Conservation (phyloP, 2,888 invertebrate genomes). For the Brachypterus glaber region DNA sequence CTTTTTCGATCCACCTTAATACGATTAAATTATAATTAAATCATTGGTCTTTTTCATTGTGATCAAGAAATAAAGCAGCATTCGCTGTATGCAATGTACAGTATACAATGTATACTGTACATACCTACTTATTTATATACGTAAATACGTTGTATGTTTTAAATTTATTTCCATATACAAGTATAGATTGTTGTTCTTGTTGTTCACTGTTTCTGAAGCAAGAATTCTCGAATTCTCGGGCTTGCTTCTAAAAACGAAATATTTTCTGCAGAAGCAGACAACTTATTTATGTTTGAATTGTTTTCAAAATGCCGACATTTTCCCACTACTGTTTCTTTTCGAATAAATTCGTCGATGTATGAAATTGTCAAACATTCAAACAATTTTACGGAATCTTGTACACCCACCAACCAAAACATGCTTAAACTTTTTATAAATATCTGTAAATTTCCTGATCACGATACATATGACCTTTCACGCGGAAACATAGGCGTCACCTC, state of each 20-base stretch:
- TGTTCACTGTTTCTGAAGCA: neutral
- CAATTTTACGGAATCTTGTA: slow-evolving; percentile 39
- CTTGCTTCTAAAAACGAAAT: neutral
- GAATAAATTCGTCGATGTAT: slow-evolving; percentile 30
- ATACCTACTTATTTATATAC: slow-evolving; percentile 1
- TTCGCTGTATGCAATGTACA: too few relatives aligned
- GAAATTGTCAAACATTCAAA: slow-evolving; percentile 37
- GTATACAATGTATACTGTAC: too few relatives aligned
- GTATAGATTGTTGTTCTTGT: slow-evolving; percentile 33
- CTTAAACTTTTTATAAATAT: too few relatives aligned
- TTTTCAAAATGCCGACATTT: slow-evolving; percentile 43
- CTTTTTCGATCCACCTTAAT: too few relatives aligned
- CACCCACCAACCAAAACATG: too few relatives aligned
- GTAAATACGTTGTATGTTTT: neutral
- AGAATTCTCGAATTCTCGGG: neutral
- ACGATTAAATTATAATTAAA: too few relatives aligned
- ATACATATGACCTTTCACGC: too few relatives aligned
- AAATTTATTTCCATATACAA: slow-evolving; percentile 34
- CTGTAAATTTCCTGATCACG: too few relatives aligned
- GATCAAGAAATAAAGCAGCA: too few relatives aligned
- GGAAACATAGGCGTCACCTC: too few relatives aligned
- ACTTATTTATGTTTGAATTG: slow-evolving; percentile 45
- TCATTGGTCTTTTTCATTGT: too few relatives aligned
- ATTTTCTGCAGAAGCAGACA: slow-evolving; percentile 31
- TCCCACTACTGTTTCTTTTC: slow-evolving; percentile 36